A percentile compares a stretch with the other conserved stretches of the same genome.
phyloP scores from a whole-genome alignment of 1,140 invertebrate species.

The Eubasilissa regina region DNA sequence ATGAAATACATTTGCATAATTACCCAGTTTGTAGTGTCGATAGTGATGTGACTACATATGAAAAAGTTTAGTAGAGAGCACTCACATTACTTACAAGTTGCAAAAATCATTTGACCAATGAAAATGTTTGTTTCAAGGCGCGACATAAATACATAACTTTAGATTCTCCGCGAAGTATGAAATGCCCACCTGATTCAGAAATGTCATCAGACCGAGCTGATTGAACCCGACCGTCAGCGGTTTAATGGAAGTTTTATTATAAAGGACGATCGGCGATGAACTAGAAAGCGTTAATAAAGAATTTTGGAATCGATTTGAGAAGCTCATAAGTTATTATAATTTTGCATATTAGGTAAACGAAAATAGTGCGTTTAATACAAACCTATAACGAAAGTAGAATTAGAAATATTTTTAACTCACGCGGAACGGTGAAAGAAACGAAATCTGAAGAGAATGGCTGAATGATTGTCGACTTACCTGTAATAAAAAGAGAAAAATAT shows the following conservation, averaged over 20 bases:
- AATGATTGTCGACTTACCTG: slow-evolving; percentile 10
- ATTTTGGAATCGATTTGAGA: no score
- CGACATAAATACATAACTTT: slow-evolving; percentile 17
- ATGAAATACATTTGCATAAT: no score
- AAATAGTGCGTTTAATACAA: not conserved
- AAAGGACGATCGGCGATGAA: not conserved
- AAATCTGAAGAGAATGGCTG: slow-evolving; percentile 13
- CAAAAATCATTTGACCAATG: not conserved
- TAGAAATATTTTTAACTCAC: not conserved
- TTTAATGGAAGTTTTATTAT: not conserved
- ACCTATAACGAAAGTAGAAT: not conserved
- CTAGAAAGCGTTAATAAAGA: not conserved
- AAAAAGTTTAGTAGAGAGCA: not conserved
- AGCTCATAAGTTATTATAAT: no score
- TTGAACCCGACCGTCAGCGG: not conserved
- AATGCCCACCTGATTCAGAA: not conserved
- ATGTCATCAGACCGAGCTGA: not conserved
- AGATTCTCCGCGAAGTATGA: not conserved
- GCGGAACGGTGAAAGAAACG: not conserved
- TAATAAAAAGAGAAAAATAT: slow-evolving; percentile 4
- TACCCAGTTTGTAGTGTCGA: no score
- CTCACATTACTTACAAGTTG: not conserved
- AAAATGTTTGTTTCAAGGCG: not conserved
- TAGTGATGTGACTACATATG: no score
- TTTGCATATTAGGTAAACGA: no score